Base-by-base conservation (phyloP, 2,113 vertebrate genomes). In the Planiliza haematocheilus region DNA sequence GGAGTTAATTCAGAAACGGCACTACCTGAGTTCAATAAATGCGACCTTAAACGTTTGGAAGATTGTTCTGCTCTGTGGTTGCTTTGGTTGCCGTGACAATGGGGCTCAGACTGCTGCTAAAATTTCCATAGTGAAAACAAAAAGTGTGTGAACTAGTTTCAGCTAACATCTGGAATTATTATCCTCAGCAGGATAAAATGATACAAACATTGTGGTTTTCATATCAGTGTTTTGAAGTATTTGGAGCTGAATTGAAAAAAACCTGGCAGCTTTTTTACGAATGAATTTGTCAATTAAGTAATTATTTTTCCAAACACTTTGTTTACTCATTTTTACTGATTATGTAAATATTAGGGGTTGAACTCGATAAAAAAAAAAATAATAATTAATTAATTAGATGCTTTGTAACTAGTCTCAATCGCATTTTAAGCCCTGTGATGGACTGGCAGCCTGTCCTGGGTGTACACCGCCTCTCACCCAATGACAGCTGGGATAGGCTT, bases 61-160 rank as follows among this genome's bases (percentile, higher is more conserved):
- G 18, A 39, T 30, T 42, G 56, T 12, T 10, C 30, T 46, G 24
- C 4, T 37, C 42, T 5, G 55, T 8, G 42, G 36, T 53, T 48
- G 34, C 48, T 24, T 55, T 13, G 36, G n/a, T 24, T 61, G 39
- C 67, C 59, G 56, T 34, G 60, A 60, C 48, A 12, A 14, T 55
- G 34, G 38, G 9, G 17, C 13, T 74, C 14, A 20, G 4, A 36
- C 8, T 0, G 0, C 10, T 14, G 45, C 43, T n/a, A 2, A 56
- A 55, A 51, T 74, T 81, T 59, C 75, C 11, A 0, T 37, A 57
- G 45, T 1, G 1, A 41, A 65, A 65, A 38, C 30, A 49, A 79
- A 30, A 81, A 80, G 48, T 4, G 30, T 59, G 59, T 49, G 37
- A 52, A 10, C 7, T 17, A 4, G 17, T 63, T 58, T 74, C 48